Conservation (phyloP, 92 coral and sea anemone genomes). For the Zoanthus solanderi region DNA sequence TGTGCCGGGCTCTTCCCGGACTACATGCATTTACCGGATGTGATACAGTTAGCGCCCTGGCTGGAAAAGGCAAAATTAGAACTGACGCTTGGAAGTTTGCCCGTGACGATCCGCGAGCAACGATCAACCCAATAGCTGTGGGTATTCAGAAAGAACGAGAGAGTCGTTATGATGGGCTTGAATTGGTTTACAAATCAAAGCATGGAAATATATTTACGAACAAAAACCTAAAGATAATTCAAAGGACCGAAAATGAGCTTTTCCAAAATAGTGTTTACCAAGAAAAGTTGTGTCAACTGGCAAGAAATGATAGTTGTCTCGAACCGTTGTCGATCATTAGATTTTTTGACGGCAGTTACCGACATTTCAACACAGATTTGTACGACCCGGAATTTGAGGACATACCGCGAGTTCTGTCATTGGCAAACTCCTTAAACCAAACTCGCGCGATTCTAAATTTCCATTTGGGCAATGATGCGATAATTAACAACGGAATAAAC, state of each 20-base stretch:
- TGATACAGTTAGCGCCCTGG: no score
- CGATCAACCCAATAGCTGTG: conserved; percentile 79
- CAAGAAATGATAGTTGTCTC: conserved; percentile 68
- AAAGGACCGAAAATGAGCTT: conserved; percentile 69
- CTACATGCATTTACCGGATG: no score
- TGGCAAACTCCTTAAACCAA: conserved; percentile 71
- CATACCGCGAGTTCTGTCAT: conserved; percentile 58
- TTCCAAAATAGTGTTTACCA: conserved; percentile 74
- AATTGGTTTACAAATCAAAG: conserved; percentile 85
- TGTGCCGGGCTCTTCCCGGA: no score
- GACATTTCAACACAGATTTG: conserved; percentile 57
- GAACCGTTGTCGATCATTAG: conserved; percentile 82
- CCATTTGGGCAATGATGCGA: conserved; percentile 87
- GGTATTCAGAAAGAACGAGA: conserved; percentile 80
- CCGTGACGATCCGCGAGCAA: conserved; percentile 85
- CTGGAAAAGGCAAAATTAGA: no score
- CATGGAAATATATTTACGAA: conserved; percentile 78
- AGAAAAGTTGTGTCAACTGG: conserved; percentile 74
- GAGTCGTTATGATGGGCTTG: conserved; percentile 79
- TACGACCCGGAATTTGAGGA: conserved; percentile 82
- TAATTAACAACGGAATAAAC: conserved; percentile 47
- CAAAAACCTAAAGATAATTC: conserved; percentile 65
- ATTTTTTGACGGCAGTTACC: conserved; percentile 90
- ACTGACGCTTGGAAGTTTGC: conserved; percentile 99
- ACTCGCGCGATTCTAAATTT: conserved; percentile 83